Base-by-base conservation (phyloP, 2,113 vertebrate genomes). In the Galemys pyrenaicus region DNA sequence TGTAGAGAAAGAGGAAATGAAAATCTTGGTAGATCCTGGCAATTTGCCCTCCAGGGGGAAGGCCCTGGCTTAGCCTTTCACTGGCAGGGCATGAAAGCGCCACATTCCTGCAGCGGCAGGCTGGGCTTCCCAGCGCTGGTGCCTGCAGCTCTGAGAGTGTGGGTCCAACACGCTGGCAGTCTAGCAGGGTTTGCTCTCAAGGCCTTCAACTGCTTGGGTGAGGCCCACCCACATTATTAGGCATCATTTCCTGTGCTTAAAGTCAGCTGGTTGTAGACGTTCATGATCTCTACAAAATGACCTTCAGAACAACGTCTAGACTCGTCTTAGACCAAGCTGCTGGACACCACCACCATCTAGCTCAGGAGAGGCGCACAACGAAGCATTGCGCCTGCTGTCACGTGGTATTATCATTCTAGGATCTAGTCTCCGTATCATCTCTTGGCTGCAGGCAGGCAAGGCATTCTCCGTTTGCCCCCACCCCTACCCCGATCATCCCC, bases 391-490 rank as follows among this genome's bases (percentile, higher is more conserved):
- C 26, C 46, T 37, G 37, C 51, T 13, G 6, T 87, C 58, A 16
- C 81, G 67, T 51, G 44, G 28, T 77, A 32, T 46, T 24, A 9
- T 10, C 64, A 28, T 88, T 62, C 41, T 26, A 15, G 54, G 28
- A 60, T n/a, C 70, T 62, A 32, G 17, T 54, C 78, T 64, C 71
- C 70, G 30, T 30, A 17, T 32, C 74, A 15, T 49, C 20, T 68
- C 9, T 24, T 26, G 46, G 24, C 87, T 28, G 9, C 8, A 60
- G 41, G 26, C 44, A 67, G 12, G 60, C 6, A 17, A 28, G 71
- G 12, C 0, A 0, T 41, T 58, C 41, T 7, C 41, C 5, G 0
- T 41, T 44, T 65, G 32, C 30, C 15, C 62, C 77, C 24, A 2
- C 10, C 41, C 86, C 49, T 22, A 4, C 1, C 16, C n/a, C 67